Evolutionary conservation across 2,113 vertebrate genomes (phyloP).

Genomic region (Corythoichthys haematopterus): DNA sequence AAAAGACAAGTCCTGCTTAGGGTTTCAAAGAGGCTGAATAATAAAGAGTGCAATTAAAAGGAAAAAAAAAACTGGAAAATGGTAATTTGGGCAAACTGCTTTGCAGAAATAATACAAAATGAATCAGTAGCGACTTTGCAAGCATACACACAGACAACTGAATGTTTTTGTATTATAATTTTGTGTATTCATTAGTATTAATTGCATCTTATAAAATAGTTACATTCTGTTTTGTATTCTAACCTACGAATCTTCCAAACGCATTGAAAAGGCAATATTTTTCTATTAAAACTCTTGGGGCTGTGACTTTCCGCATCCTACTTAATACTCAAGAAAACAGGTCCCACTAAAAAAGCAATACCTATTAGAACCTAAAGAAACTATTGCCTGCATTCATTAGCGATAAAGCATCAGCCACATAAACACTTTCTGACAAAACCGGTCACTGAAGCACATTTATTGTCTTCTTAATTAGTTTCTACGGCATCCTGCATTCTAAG

Average conservation of each 20-base stretch:
- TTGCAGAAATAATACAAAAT: too few species aligned
- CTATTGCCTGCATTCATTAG: background rate
- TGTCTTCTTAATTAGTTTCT: slow-evolving; percentile 15
- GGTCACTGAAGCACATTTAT: slow-evolving; percentile 16
- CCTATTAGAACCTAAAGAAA: background rate
- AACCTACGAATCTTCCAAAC: background rate
- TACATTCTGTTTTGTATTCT: too few species aligned
- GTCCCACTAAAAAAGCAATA: background rate
- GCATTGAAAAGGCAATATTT: background rate
- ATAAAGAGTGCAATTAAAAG: too few species aligned
- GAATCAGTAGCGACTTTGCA: too few species aligned
- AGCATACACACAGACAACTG: too few species aligned
- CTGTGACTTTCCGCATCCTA: background rate
- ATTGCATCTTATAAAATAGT: too few species aligned
- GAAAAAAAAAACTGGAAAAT: too few species aligned
- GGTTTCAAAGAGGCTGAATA: too few species aligned
- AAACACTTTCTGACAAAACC: slow-evolving; percentile 4
- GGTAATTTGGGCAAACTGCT: too few species aligned
- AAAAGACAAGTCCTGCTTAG: too few species aligned
- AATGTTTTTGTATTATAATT: too few species aligned
- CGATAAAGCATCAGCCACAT: slow-evolving; percentile 1
- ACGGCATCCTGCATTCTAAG: slow-evolving; percentile 32
- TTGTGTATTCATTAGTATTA: too few species aligned
- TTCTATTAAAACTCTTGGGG: background rate
- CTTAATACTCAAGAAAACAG: background rate